Base-by-base conservation (phyloP, 1,140 invertebrate species). In the Charaxes varanes region DNA sequence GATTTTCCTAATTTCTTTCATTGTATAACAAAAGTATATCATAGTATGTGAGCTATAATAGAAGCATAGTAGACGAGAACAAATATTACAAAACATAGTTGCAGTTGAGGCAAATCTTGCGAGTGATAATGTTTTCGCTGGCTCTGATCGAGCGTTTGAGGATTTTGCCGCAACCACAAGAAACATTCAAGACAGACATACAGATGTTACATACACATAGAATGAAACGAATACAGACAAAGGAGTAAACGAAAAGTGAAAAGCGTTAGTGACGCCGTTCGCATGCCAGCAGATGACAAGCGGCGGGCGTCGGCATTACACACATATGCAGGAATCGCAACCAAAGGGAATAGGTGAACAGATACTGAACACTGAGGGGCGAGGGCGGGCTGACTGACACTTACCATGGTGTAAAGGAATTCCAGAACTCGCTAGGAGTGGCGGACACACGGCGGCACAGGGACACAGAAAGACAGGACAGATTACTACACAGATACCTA, bases 401-500 rank as follows among this genome's bases (percentile, higher is more conserved):
- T 95, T 96, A 96, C 94, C 94, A 92, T 91, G 93, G 93, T 91
- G 92, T 93, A 93, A 95, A 95, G 90, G 92, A 94, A 91, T 92
- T 95, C 94, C 94, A 96, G 93, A 95, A 96, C 91, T 93, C 92
- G 93, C 94, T 95, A 94, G 87, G 87, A 87, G 84, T 86, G 86
- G 87, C 86, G 81, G 87, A 87, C 88, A 89, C 88, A 89, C 82
- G 80, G 84, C 81, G 81, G 84, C 84, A 85, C 82, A 88, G 88
- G 89, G 88, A 89, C 88, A 90, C 88, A 90, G 87, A 87, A 89
- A 89, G 86, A 88, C 87, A 88, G 87, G 87, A 88, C 87, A 88
- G 79, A 89, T 88, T 88, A 88, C 87, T 88, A 88, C 87, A 84
- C 86, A 88, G 82, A 87, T 87, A 85, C 86, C 86, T 87, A 87